phyloP scores from a whole-genome alignment of 2,888 invertebrate species.

The Xestia sexstrigata region DNA sequence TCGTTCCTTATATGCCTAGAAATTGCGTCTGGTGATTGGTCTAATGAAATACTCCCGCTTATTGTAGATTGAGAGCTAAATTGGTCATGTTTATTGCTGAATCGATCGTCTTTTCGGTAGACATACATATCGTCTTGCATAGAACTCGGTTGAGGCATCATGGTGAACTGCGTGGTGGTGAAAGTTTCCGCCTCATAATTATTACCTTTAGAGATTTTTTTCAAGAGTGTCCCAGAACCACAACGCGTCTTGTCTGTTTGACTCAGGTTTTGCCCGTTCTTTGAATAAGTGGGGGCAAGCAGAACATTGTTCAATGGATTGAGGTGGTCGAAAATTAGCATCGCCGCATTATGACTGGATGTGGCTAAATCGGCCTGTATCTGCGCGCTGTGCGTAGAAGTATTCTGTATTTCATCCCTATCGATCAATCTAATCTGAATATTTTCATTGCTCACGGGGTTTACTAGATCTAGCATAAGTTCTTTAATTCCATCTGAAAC shows the following conservation, averaged over 20 bases:
- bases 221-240: neutral
- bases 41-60: conserved; percentile 68
- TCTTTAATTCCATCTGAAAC: conserved; percentile 81
- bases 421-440: conserved; percentile 60
- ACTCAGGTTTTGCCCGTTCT: conserved; percentile 75
- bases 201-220: conserved; percentile 9
- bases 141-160: conserved; percentile 3
- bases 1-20: conserved; percentile 67
- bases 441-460: conserved; percentile 77
- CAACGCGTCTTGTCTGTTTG: conserved; percentile 47
- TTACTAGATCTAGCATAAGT: conserved; percentile 83
- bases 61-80: conserved; percentile 43
- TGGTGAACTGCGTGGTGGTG: conserved; percentile 49
- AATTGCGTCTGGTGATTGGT: conserved; percentile 69
- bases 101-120: neutral
- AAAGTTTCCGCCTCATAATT: conserved; percentile 53
- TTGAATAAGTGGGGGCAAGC: conserved; percentile 66
- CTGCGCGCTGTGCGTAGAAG: conserved; percentile 77
- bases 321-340: conserved; percentile 77
- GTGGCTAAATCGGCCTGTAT: conserved; percentile 80
- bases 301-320: conserved; percentile 85
- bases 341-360: conserved; percentile 79
- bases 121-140: conserved; percentile 53
- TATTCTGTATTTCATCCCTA: conserved; percentile 40
- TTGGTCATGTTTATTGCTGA: conserved; percentile 16